Evolutionary conservation across 30 jellyfish, hydroid and myxozoan species (phyloP), one percentile per base, ranked within the genome.

Genomic region (Hydractinia symbiolongicarpus): DNA sequence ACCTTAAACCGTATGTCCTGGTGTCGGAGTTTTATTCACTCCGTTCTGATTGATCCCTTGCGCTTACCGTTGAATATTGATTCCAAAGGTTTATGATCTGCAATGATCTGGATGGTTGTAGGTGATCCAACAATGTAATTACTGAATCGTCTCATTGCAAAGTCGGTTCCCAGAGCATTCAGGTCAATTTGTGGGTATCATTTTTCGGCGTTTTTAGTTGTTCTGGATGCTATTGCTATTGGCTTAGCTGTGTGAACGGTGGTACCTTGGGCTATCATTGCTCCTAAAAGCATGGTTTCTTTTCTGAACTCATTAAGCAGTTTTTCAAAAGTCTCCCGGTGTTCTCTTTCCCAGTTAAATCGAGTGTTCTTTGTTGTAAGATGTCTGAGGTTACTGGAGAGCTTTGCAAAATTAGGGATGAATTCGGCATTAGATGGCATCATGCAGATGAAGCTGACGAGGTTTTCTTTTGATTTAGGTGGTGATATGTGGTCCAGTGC

Each of bases 151-250:
- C 94, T 79, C 21, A 64, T 1, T 4, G 84, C 94, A 69, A 85
- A 85, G 73, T 85, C 94, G 30, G 77, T 30, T 5, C 80, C 90
- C 14, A 73, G 8, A 9, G 90, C 93, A 50, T 81, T 88, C 19
- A 86, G 77, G 61, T 86, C 95, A 8, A 86, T 70, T 61, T 86
- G 95, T 7, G 86, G 54, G 55, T 79, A 86, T 15, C 54, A 79
- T 81, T 55, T 68, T 58, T 86, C 95, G 13, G 88, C 69, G 0
- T 55, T 66, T 0, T 74, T 85, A 5, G 95, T 85, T 19, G 86
- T 20, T 6, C 86, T 53, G 19, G 71, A 70, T 53, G 92, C 95
- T 5, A 86, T 13, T 6, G 94, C 91, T 13, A 86, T 83, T 16
- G 95, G 79, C 53, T 67, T 86, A 9, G 87, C 4, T 49, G 55